phyloP scores from a whole-genome alignment of 2,113 vertebrate species.

The Etheostoma spectabile region DNA sequence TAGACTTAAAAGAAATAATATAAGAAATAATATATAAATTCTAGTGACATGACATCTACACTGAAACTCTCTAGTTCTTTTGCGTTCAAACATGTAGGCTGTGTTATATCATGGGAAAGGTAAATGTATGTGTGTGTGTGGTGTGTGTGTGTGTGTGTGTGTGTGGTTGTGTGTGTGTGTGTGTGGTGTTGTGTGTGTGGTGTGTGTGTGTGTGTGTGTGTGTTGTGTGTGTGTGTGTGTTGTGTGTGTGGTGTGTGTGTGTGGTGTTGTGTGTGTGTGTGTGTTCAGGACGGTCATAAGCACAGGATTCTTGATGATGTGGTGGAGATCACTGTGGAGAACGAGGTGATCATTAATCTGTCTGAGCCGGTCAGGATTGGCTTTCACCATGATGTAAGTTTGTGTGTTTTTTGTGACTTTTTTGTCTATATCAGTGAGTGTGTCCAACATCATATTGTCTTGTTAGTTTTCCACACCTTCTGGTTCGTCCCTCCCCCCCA shows the following conservation, averaged over 20 bases:
- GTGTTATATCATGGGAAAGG: neutral
- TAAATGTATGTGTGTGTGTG: neutral
- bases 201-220: neutral
- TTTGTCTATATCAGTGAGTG: neutral
- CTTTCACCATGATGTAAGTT: slow-evolving; percentile 78
- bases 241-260: slow-evolving; percentile 11
- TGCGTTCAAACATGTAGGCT: neutral
- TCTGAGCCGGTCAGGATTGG: slow-evolving; percentile 74
- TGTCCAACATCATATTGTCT: neutral
- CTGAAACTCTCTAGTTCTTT: neutral
- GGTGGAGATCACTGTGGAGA: slow-evolving; percentile 79
- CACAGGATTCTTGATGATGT: slow-evolving; percentile 62
- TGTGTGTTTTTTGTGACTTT: neutral
- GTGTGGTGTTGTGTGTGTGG: slow-evolving; percentile 6
- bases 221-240: slow-evolving; percentile 26
- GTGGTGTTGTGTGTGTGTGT: slow-evolving; percentile 34
- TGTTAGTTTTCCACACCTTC: too few relatives aligned
- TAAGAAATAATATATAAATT: neutral
- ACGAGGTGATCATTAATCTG: slow-evolving; percentile 73
- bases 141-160: neutral
- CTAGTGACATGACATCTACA: neutral
- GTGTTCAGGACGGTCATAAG: slow-evolving; percentile 28
- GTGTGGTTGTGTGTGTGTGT: neutral
- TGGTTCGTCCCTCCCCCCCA: too few relatives aligned
- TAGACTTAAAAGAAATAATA: neutral